These are phyloP conservation scores for Nesometra sesokonis DNA, from an alignment of 35 echinoderm and acorn worm species.

Conservation along the genomic window DNA sequence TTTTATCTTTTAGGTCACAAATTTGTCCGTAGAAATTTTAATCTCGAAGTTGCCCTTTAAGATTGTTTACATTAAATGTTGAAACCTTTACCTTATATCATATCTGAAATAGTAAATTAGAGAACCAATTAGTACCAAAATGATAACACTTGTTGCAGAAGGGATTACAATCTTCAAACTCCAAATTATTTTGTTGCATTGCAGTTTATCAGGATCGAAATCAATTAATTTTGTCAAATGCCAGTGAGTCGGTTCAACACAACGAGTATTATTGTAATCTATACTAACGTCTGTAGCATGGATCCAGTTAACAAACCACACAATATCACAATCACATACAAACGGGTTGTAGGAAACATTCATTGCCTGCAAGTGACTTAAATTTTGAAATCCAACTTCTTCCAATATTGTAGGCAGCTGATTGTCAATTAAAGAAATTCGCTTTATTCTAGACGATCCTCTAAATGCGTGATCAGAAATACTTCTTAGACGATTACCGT, in stretches of 20 bases:
- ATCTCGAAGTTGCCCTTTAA: too few relatives aligned
- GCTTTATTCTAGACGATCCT: background rate
- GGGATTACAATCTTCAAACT: background rate
- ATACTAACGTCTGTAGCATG: background rate
- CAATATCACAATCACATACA: background rate
- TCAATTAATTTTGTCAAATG: background rate
- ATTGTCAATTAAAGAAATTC: background rate
- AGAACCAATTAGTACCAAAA: background rate
- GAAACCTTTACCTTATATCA: background rate
- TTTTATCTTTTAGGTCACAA: too few relatives aligned
- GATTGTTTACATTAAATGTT: too few relatives aligned
- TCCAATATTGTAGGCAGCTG: background rate
- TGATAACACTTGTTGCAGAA: background rate
- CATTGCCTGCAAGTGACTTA: background rate
- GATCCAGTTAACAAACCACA: background rate
- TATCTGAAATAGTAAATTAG: background rate
- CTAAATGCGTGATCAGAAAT: background rate
- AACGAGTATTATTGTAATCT: too few relatives aligned
- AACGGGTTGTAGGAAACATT: background rate
- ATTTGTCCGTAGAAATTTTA: too few relatives aligned
- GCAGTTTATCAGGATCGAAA: background rate
- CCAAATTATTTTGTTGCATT: background rate
- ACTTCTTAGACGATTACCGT: background rate
- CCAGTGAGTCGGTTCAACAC: too few relatives aligned
- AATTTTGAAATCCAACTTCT: background rate